Conservation (phyloP, 2,797 vertebrate species). For the Aeoliscus strigatus region DNA sequence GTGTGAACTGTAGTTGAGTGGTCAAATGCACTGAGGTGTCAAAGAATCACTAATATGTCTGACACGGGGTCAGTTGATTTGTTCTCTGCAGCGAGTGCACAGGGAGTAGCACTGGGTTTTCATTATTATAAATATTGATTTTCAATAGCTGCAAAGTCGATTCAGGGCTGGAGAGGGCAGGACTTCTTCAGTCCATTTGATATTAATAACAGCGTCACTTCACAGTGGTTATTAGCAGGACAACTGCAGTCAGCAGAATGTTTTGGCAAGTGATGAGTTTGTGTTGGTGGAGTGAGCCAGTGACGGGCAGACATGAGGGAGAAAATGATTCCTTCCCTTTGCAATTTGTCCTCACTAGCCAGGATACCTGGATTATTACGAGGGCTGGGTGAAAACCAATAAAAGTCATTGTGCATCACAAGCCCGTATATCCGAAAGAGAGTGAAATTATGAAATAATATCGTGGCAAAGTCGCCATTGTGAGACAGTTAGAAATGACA, state of each 20-base stretch:
- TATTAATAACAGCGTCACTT: slow-evolving; percentile 51
- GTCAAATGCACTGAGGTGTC: slow-evolving; percentile 19
- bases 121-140: slow-evolving; percentile 62
- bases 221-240: slow-evolving; percentile 43
- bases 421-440: slow-evolving; percentile 50
- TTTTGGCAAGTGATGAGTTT: slow-evolving; percentile 58
- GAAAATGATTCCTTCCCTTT: slow-evolving; percentile 27
- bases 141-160: slow-evolving; percentile 36
- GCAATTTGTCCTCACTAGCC: slow-evolving; percentile 22
- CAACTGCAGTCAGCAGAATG: slow-evolving; percentile 55
- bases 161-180: slow-evolving; percentile 27
- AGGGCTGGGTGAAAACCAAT: slow-evolving; percentile 54
- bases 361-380: slow-evolving; percentile 47
- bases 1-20: slow-evolving; percentile 8
- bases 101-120: slow-evolving; percentile 34
- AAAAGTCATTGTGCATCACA: slow-evolving; percentile 42
- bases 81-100: slow-evolving; percentile 17
- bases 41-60: slow-evolving; percentile 24
- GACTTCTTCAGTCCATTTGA: slow-evolving; percentile 52
- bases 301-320: slow-evolving; percentile 39
- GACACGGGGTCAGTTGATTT: slow-evolving; percentile 28
- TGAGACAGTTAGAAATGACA: slow-evolving; percentile 68
- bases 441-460: slow-evolving; percentile 57
- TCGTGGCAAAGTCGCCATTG: slow-evolving; percentile 51
- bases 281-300: slow-evolving; percentile 44